Evolutionary conservation across 2,113 vertebrate species (phyloP), one percentile per base, ranked within the genome.

Genomic region (Crotalus helleri): DNA sequence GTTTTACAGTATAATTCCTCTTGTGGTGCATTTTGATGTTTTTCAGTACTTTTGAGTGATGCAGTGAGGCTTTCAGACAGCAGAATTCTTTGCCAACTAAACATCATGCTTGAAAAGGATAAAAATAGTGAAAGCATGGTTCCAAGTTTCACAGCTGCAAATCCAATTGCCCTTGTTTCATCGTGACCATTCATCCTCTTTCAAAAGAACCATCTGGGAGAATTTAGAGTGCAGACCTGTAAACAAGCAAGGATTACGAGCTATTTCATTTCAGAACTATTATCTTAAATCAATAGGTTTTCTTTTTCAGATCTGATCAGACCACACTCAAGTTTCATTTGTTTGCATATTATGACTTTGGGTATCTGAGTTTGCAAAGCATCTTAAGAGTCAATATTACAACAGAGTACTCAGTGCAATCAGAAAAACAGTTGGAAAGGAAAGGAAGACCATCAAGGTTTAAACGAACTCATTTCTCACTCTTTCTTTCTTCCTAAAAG

Each of bases 121-220:
- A 93, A 81, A 95, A 95, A 93, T 92, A 87, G 92, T 81, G 13
- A 86, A 89, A 91, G 93, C 87, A 21, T n/a, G 93, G 23, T 94
- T 97, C 85, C 55, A 93, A 91, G 54, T 91, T 93, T 90, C 69
- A 93, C 85, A 95, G 91, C 89, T 96, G 87, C 85, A 97, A 96
- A 96, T 94, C 44, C 92, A 95, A 86, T 90, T 94, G 11, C 69
- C 11, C 0, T 93, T 92, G 1, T 90, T 85, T 93, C 91, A 49
- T 44, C 89, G 3, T 61, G 90, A 92, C 81, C 24, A 74, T 91
- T 55, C 94, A 11, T 91, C 94, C 90, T 94, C 88, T 87, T 91
- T 93, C 54, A 92, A 96, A 96, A 94, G 55, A 93, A n/a, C 57
- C 92, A 93, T 95, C 93, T 96, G 64, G 21, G 3, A 46, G 69